These are phyloP conservation scores for Zaprionus vittiger DNA, from an alignment of 1,140 invertebrate species.

Conservation along the genomic window DNA sequence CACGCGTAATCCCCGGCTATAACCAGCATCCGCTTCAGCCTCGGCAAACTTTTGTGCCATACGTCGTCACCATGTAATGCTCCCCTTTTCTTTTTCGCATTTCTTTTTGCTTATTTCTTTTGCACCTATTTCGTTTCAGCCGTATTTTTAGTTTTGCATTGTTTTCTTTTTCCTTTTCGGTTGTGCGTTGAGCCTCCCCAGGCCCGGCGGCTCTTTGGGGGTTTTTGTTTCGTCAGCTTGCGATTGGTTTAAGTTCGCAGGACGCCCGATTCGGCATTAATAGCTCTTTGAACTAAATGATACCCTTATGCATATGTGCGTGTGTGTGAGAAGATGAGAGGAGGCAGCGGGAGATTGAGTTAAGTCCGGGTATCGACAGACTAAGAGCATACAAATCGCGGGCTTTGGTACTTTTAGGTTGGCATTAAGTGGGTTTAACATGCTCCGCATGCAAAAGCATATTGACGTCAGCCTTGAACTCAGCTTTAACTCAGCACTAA, in stretches of 20 bases:
- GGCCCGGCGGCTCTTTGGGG: conserved; percentile 41
- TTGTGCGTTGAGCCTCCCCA: conserved; percentile 24
- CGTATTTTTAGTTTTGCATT: conserved; percentile 47
- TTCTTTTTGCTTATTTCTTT: conserved; percentile 17
- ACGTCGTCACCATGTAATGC: conserved; percentile 24
- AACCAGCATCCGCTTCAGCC: conserved; percentile 14
- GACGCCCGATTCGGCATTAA: conserved; percentile 50
- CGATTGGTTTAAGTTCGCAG: conserved; percentile 77
- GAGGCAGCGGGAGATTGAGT: neutral
- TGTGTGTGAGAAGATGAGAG: neutral
- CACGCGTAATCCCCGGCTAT: conserved; percentile 62
- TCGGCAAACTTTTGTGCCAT: conserved; percentile 3
- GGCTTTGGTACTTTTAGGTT: conserved; percentile 23
- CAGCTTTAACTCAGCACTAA: neutral
- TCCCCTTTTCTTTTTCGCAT: conserved; percentile 9
- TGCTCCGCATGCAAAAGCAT: neutral
- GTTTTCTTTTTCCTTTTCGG: conserved; percentile 34
- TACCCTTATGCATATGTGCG: conserved; percentile 46
- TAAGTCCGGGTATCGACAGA: conserved; percentile 22
- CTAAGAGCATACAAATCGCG: neutral
- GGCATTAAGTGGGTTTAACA: conserved; percentile 22
- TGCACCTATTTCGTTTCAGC: conserved; percentile 32
- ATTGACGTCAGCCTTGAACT: neutral
- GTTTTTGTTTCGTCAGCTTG: conserved; percentile 62
- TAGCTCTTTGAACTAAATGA: conserved; percentile 77